Evolutionary conservation across 2,888 invertebrate species (phyloP), one percentile per base, ranked within the genome.

Genomic region (Ischnus inquisitorius): DNA sequence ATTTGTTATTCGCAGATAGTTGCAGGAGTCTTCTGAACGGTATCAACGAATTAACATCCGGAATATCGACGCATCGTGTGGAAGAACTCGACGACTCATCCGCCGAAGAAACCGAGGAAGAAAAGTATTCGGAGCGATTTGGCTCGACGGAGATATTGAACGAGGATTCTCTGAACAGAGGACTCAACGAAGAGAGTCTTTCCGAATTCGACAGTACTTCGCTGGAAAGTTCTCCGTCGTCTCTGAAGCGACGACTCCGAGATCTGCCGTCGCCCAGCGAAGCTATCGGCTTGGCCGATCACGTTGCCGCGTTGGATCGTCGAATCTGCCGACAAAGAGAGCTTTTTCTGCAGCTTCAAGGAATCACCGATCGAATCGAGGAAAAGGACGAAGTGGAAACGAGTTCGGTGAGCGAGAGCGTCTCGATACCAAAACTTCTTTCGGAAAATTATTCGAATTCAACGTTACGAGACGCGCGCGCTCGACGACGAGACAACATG

Each of bases 361-460:
- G 69, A 10, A 43, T 72, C 4, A 72, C 80, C 16, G 84, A 86
- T 60, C 81, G 87, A 6, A 90, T 90, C 77, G 91, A 90, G 41
- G 91, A 91, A 65, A 87, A 85, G 51, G 88, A 88, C 48, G 89
- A 90, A 69, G 75, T 3, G 8, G 88, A 89, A n/a, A 82, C 85
- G 2, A 22, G 8, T 39, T 62, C 28, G 39, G 16, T 41, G 4
- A 71, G 57, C 81, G 62, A 48, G 65, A 74, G 46, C 12, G n/a
- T 60, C 62, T 39, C 64, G 25, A 75, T 14, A 14, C 19, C 71
- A 8, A 78, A 71, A 41, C 22, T 10, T 62, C 5, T 48, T 41
- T 8, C 16, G 34, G 16, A 41, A 22, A 12, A 65, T 22, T n/a
- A 43, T 25, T 41, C 67, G 16, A 62, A 72, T 3, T 54, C 62